Evolutionary conservation across 2,113 vertebrate genomes (phyloP).

Genomic region (Hyperopisus bebe): DNA sequence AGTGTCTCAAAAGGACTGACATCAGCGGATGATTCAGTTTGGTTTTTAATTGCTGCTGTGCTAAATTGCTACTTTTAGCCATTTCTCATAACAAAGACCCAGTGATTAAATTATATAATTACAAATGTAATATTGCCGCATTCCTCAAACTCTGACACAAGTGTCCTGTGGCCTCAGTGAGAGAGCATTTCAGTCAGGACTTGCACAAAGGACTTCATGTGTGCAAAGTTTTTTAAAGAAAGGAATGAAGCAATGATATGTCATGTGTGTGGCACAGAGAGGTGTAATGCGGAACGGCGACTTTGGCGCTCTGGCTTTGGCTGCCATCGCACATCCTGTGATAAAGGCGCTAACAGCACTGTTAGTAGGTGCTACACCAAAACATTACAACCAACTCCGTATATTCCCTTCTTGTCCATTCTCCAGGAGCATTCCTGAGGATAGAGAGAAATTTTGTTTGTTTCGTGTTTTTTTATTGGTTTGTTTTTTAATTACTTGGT

Average conservation of each 20-base stretch:
- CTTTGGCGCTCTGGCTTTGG: not conserved
- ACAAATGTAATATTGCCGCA: not conserved
- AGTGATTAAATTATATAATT: not conserved
- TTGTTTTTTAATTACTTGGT: not conserved
- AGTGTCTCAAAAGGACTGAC: not conserved
- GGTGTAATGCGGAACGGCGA: not conserved
- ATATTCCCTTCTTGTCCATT: not conserved
- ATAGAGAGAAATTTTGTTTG: not conserved
- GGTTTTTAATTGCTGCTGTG: not conserved
- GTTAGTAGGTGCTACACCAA: not conserved
- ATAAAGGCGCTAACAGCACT: not conserved
- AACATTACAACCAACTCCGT: not conserved
- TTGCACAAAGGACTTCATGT: not conserved
- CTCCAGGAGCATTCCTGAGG: not conserved
- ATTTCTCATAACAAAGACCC: not conserved
- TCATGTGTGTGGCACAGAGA: not conserved
- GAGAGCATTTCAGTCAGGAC: not conserved
- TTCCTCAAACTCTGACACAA: not conserved
- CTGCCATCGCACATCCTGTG: not conserved
- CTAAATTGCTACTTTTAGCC: not conserved
- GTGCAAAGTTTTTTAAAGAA: not conserved
- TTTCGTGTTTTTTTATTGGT: not conserved
- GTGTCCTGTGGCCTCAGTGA: not conserved
- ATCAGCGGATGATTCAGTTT: not conserved
- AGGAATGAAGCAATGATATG: not conserved